phyloP scores from a whole-genome alignment of 2,113 vertebrate genomes.

The Orycteropus afer region DNA sequence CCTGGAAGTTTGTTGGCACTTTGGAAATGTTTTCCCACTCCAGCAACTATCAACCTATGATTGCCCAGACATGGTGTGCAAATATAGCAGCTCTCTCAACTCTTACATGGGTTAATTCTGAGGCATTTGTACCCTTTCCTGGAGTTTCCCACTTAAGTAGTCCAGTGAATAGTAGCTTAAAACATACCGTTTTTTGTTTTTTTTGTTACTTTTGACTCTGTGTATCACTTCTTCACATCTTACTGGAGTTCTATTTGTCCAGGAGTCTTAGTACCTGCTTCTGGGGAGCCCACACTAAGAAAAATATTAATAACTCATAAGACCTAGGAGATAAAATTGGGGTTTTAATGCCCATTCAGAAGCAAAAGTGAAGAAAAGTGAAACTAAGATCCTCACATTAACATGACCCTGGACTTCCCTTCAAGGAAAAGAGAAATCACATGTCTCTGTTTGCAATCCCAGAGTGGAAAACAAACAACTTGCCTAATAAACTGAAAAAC shows the following conservation, averaged over 20 bases:
- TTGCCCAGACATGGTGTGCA: neutral
- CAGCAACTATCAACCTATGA: neutral
- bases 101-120: neutral
- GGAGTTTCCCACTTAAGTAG: neutral
- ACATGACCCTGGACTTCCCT: neutral
- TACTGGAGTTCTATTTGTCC: neutral
- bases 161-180: neutral
- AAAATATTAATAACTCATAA: neutral
- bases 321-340: neutral
- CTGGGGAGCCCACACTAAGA: neutral
- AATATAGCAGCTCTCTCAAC: neutral
- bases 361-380: conserved; percentile 21
- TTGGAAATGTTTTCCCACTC: neutral
- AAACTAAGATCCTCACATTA: neutral
- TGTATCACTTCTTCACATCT: neutral
- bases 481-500: conserved; percentile 23
- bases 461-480: neutral
- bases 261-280: neutral
- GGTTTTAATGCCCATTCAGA: neutral
- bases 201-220: neutral
- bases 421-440: neutral
- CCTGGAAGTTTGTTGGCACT: neutral
- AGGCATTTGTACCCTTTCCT: neutral
- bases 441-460: neutral
- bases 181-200: neutral